Conservation (phyloP, 1,140 invertebrate species). For the Pararge aegeria region DNA sequence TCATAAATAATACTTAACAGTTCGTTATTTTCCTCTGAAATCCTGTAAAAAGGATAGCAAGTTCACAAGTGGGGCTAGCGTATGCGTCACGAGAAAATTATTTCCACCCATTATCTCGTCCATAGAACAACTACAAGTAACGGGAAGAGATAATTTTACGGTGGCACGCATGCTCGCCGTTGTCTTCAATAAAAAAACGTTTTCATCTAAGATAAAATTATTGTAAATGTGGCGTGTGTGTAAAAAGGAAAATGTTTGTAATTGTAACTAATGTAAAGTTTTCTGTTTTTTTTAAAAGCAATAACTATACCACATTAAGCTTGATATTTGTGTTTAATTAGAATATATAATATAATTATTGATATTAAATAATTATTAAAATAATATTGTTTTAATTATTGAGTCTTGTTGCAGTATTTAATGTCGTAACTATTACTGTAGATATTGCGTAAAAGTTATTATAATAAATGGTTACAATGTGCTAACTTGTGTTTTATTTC, state of each 20-base stretch:
- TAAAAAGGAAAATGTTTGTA: neutral
- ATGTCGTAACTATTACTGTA: conserved; percentile 32
- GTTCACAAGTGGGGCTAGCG: no score
- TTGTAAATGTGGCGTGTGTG: neutral
- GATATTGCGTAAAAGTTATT: conserved; percentile 27
- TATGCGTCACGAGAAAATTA: no score
- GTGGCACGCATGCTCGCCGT: no score
- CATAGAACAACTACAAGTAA: no score
- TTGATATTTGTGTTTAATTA: conserved; percentile 17
- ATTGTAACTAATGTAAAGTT: conserved; percentile 34
- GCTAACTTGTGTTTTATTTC: neutral
- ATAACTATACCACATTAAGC: conserved; percentile 23
- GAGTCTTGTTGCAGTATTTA: conserved; percentile 37
- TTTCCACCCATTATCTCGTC: no score
- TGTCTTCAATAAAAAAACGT: no score
- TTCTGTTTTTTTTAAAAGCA: conserved; percentile 32
- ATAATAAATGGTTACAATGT: conserved; percentile 34
- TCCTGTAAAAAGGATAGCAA: no score
- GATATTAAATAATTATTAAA: conserved; percentile 7
- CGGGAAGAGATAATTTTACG: no score
- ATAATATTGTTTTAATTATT: conserved; percentile 29
- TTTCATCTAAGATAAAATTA: neutral
- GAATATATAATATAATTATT: neutral
- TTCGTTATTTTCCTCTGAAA: no score
- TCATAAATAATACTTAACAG: no score